phyloP scores from a whole-genome alignment of 2,888 invertebrate genomes.

The Aplocera efformata region DNA sequence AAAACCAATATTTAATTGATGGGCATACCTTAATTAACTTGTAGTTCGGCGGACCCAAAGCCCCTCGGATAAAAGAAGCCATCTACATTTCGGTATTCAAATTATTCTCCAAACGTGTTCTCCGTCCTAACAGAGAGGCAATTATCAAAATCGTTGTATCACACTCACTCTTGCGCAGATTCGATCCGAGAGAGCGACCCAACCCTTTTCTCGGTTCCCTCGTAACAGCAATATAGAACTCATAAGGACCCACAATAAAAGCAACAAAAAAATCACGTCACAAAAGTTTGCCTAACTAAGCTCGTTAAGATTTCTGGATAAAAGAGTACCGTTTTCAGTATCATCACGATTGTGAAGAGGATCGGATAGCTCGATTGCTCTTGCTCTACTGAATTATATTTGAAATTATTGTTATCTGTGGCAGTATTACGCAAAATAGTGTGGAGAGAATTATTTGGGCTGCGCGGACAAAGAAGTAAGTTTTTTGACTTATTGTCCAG shows the following conservation, averaged over 20 bases:
- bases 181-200: constrained; percentile 49
- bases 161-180: constrained; percentile 73
- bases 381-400: constrained; percentile 45
- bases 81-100: constrained; percentile 80
- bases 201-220: constrained; percentile 55
- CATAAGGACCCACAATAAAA: constrained; percentile 72
- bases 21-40: constrained; percentile 79
- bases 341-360: constrained; percentile 73
- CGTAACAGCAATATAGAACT: constrained; percentile 68
- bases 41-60: constrained; percentile 68
- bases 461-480: constrained; percentile 51
- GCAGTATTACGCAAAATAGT: constrained; percentile 46
- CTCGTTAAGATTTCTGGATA: constrained; percentile 79
- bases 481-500: constrained; percentile 62
- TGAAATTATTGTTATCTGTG: constrained; percentile 32
- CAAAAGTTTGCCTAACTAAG: constrained; percentile 80
- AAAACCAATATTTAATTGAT: constrained; percentile 78
- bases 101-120: constrained; percentile 78
- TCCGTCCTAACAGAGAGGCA: constrained; percentile 50
- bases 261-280: constrained; percentile 72
- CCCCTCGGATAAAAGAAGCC: constrained; percentile 74
- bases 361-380: constrained; percentile 71
- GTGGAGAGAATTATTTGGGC: constrained; percentile 67
- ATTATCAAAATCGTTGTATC: constrained; percentile 60
- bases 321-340: constrained; percentile 79